Conservation (phyloP, 2,113 vertebrate species). For the Corynorhinus townsendii region DNA sequence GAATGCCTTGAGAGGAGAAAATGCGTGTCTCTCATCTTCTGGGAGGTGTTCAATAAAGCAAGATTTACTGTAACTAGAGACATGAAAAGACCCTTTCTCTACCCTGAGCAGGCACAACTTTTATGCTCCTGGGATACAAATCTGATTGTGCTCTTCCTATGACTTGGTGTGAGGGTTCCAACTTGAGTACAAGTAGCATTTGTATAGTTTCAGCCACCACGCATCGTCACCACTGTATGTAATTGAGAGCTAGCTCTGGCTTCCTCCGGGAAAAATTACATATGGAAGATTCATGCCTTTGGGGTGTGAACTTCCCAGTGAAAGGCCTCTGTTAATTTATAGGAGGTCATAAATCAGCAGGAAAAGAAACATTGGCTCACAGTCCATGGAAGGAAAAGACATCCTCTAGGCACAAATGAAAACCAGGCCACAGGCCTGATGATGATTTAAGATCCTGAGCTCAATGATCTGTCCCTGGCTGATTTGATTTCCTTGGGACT, state of each 20-base stretch:
- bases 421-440: constrained; percentile 37
- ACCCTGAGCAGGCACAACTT: not conserved
- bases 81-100: not conserved
- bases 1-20: not conserved
- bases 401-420: constrained; percentile 58
- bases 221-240: not conserved
- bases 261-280: constrained; percentile 43
- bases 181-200: constrained; percentile 28
- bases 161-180: not conserved
- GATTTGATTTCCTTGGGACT: constrained; percentile 33
- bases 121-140: not conserved
- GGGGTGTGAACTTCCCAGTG: constrained; percentile 48
- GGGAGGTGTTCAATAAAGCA: not conserved
- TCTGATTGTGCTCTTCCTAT: not conserved
- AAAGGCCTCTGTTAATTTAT: constrained; percentile 68
- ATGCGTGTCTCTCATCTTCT: not conserved
- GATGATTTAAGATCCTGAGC: constrained; percentile 56
- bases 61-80: not conserved
- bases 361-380: constrained; percentile 69
- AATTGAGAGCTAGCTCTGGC: constrained; percentile 49
- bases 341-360: constrained; percentile 60
- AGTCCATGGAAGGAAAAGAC: constrained; percentile 56
- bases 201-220: not conserved
- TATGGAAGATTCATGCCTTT: constrained; percentile 67
- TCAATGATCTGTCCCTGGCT: constrained; percentile 19